Evolutionary conservation across 2,797 vertebrate genomes (phyloP).

Genomic region (Morus bassanus): DNA sequence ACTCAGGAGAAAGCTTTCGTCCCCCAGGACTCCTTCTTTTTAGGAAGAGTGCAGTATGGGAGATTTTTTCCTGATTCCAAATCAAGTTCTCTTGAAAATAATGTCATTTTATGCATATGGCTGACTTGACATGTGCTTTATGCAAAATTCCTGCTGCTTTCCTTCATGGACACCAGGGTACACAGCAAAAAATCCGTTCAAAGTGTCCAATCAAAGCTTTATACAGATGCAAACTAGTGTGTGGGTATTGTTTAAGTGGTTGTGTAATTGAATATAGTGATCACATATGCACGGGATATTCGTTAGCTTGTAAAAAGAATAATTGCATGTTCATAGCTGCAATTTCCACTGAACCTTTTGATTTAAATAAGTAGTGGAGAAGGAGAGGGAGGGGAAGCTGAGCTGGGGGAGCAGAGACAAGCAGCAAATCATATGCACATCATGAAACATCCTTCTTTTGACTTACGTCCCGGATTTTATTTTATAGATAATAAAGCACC

Average conservation of each 20-base stretch:
- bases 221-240: constrained; percentile 13
- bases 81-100: neutral
- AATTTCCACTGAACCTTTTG: neutral
- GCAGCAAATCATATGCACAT: neutral
- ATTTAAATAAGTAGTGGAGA: neutral
- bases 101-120: neutral
- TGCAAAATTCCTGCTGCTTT: neutral
- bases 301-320: neutral
- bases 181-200: neutral
- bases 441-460: neutral
- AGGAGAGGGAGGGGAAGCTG: neutral
- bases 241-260: constrained; percentile 1
- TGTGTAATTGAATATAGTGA: constrained; percentile 7
- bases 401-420: neutral
- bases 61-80: neutral
- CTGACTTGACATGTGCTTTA: neutral
- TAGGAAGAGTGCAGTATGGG: neutral
- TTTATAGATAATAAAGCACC: neutral
- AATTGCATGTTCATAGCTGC: neutral
- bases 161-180: neutral
- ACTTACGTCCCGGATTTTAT: accelerated
- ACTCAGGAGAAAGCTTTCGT: neutral
- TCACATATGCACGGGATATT: neutral
- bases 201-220: constrained; percentile 27
- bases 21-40: neutral